Percentiles rank a stretch among this genome's conserved stretches.
Evolutionary conservation across 2,888 invertebrate species (phyloP).

Genomic region (Zaprionus bogoriensis): DNA sequence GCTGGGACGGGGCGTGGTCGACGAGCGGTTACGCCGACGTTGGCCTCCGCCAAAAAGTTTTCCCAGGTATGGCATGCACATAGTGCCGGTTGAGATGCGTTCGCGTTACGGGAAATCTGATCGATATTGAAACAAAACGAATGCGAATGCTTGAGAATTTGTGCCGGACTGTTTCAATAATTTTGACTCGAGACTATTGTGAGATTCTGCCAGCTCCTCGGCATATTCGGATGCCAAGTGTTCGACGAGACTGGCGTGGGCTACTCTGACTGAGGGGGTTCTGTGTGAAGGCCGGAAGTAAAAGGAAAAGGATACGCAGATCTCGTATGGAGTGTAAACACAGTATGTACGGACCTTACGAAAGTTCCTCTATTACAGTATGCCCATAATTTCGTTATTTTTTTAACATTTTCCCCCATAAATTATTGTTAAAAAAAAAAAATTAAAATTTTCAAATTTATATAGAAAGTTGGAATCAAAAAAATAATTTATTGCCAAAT

Average conservation of each 20-base stretch:
- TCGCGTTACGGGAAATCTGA: constrained; percentile 12
- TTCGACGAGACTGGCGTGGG: neutral
- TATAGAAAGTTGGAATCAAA: too few relatives aligned
- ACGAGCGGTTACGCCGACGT: constrained; percentile 9
- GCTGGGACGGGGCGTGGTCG: constrained; percentile 31
- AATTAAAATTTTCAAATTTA: too few relatives aligned
- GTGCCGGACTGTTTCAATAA: neutral
- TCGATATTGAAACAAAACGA: constrained; percentile 5
- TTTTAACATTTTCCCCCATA: too few relatives aligned
- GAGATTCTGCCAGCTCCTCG: neutral
- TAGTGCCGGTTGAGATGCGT: constrained; percentile 9
- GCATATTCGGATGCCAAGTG: neutral
- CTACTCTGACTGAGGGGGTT: too few relatives aligned
- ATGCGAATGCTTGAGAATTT: constrained; percentile 1
- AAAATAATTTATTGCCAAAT: too few relatives aligned
- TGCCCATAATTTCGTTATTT: too few relatives aligned
- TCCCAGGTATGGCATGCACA: constrained; percentile 57
- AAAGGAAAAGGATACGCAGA: too few relatives aligned
- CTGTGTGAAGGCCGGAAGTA: too few relatives aligned
- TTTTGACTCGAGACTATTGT: neutral
- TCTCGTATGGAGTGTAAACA: too few relatives aligned
- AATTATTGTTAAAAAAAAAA: too few relatives aligned
- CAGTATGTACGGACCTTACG: too few relatives aligned
- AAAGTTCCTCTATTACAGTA: too few relatives aligned
- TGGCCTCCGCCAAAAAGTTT: constrained; percentile 40